Conservation (phyloP, 2,888 invertebrate genomes). For the Drosophila maculinotata region DNA sequence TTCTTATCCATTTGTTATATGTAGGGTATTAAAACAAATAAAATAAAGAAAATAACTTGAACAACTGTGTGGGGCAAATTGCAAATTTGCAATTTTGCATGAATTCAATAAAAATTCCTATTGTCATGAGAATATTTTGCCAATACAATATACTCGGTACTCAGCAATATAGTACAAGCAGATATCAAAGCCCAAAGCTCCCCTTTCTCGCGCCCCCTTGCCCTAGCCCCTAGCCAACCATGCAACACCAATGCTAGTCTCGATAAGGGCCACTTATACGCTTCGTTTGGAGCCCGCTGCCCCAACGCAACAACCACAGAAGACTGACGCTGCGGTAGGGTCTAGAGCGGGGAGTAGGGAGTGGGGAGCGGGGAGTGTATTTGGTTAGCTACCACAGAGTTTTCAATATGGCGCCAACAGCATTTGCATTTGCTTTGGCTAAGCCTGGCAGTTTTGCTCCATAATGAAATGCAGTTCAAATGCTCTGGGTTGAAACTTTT, state of each 20-base stretch:
- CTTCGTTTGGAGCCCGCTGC: conserved; percentile 63
- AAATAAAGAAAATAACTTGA: conserved; percentile 13
- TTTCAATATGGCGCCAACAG: conserved; percentile 78
- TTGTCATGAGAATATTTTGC: conserved; percentile 80
- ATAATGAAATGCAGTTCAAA: conserved; percentile 80
- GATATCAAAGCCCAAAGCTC: background rate
- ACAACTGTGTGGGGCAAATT: conserved; percentile 59
- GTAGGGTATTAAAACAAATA: conserved; percentile 8
- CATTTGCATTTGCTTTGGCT: conserved; percentile 70
- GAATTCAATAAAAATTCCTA: conserved; percentile 81
- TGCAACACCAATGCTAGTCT: conserved; percentile 35
- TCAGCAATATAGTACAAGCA: conserved; percentile 6
- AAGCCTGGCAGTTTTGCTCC: conserved; percentile 38
- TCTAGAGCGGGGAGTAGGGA: background rate
- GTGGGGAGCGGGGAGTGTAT: background rate
- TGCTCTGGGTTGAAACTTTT: conserved; percentile 77
- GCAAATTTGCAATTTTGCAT: conserved; percentile 79
- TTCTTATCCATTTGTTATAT: background rate
- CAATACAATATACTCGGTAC: conserved; percentile 63
- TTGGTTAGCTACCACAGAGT: conserved; percentile 49
- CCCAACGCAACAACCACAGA: conserved; percentile 53
- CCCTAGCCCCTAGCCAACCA: too few relatives aligned
- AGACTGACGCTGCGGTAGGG: conserved; percentile 69
- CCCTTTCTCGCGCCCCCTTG: background rate
- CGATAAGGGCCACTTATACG: conserved; percentile 79